Evolutionary conservation across 2,113 vertebrate species (phyloP).

Genomic region (Campylomormyrus numenius): DNA sequence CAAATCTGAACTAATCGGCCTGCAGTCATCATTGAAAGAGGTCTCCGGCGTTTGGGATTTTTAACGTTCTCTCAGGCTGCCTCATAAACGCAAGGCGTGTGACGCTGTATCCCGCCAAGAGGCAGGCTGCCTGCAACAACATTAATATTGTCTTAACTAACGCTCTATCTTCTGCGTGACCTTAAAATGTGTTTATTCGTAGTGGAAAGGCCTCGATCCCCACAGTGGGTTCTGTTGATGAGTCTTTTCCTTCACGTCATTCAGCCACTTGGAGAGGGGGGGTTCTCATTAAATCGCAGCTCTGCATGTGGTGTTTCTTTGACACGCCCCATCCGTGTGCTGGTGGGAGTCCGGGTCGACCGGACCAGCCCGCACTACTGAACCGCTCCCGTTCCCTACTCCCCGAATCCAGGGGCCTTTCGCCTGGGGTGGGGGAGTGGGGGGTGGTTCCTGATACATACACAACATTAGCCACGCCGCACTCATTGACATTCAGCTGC

Average conservation of each 20-base stretch:
- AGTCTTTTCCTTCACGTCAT: neutral
- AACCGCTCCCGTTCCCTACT: conserved; percentile 66
- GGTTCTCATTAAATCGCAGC: conserved; percentile 93
- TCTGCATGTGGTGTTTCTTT: conserved; percentile 84
- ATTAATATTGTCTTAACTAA: neutral
- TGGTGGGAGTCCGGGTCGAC: conserved; percentile 78
- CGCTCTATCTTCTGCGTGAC: neutral
- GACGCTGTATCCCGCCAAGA: neutral
- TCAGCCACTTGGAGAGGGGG: conserved; percentile 76
- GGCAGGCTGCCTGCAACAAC: neutral
- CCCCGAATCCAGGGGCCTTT: conserved; percentile 72
- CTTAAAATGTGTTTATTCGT: neutral
- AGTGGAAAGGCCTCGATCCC: neutral
- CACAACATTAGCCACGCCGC: conserved; percentile 95
- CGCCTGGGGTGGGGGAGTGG: conserved; percentile 59
- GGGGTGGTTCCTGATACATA: conserved; percentile 76
- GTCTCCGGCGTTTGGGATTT: neutral
- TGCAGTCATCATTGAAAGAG: neutral
- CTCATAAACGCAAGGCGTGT: neutral
- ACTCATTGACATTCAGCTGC: conserved; percentile 97
- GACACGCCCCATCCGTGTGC: conserved; percentile 93
- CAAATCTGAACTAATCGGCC: neutral
- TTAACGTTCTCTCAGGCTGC: neutral
- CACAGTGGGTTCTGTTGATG: neutral
- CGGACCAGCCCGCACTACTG: conserved; percentile 45